Base-by-base conservation (phyloP, 2,888 invertebrate genomes). In the Nomada ruficornis region DNA sequence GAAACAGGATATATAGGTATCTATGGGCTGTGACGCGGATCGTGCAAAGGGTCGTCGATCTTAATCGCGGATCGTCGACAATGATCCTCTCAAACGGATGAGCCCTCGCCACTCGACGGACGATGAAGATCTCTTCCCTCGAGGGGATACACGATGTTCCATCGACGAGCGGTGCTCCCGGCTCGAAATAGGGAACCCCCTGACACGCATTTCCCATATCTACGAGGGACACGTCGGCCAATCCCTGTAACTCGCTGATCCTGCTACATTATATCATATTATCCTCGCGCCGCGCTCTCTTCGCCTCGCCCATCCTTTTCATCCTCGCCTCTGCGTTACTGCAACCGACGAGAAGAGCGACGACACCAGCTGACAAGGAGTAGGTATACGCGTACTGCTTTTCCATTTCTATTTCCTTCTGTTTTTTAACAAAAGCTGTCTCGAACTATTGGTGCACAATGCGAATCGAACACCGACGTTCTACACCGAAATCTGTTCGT, bases 11-110 rank as follows among this genome's bases (percentile, higher is more conserved):
- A 79, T 23, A 68, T 50, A 54, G 20, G 64, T 77, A 85, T 79
- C 83, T 60, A 77, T 82, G 75, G 76, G 65, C 64, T 64, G 83
- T 79, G 83, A 88, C 87, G 85, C 85, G 86, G 77, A 89, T 86
- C 77, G 82, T 75, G 88, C 86, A 87, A 88, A 88, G 89, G 89
- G 88, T 89, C 89, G 88, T 85, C 85, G 92, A 92, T 92, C 90
- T 90, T 92, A 92, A 92, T 92, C 92, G 88, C 85, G 84, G 87
- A 88, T 89, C 87, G 85, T 90, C 80, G 83, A 91, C 92, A 92
- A 92, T 91, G 91, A 92, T 90, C 91, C 90, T 91, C 91, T 91
- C 89, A 89, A 93, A 91, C 88, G 91, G 92, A 92, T 90, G 91
- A 92, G 88, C 89, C 87, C 71, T 80, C 78, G 87, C 78, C 90